Conservation (phyloP, 2,113 vertebrate genomes). For the Rhombomys opimus region DNA sequence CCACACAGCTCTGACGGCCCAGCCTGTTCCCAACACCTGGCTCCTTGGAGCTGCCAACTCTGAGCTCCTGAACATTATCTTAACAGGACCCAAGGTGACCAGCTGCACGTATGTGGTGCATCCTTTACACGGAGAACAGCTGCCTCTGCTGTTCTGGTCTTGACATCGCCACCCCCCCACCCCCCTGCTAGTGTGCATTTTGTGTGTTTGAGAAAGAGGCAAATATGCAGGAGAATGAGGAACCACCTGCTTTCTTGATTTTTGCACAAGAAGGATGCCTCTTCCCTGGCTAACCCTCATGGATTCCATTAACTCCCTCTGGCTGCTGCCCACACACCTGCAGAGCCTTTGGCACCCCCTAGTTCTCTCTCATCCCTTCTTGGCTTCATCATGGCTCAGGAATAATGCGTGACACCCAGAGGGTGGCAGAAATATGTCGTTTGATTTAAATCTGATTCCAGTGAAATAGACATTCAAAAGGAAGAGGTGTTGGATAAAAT, state of each 20-base stretch:
- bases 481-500: background rate
- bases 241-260: background rate
- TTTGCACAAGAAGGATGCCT: background rate
- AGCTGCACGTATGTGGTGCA: background rate
- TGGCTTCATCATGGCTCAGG: background rate
- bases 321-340: background rate
- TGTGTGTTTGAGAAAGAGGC: background rate
- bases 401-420: background rate
- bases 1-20: background rate
- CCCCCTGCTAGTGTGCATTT: background rate
- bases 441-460: conserved; percentile 37
- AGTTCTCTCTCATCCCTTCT: background rate
- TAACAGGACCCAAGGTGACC: background rate
- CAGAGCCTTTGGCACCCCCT: background rate
- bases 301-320: background rate
- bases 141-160: background rate
- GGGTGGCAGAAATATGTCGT: background rate
- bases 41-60: background rate
- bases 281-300: background rate
- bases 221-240: background rate
- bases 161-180: background rate
- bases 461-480: background rate
- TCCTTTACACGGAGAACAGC: too few relatives aligned
- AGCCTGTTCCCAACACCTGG: background rate
- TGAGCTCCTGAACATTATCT: background rate